A percentile compares a stretch with the other conserved stretches of the same genome.
Evolutionary conservation across 2,888 invertebrate species (phyloP).

Genomic region (Drosophila birchii): DNA sequence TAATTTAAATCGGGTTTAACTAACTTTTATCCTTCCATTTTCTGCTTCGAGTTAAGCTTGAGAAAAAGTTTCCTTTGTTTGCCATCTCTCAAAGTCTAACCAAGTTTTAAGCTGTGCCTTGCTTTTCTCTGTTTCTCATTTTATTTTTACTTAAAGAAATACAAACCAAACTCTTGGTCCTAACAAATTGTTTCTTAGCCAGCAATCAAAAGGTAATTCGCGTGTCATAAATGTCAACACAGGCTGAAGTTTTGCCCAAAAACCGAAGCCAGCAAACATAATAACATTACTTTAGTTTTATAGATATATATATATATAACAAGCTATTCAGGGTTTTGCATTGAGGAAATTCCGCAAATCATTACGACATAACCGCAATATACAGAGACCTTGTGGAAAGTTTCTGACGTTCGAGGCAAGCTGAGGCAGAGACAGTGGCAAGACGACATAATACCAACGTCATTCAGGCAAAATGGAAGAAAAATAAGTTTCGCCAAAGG

Average conservation of each 20-base stretch:
- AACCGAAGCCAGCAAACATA: slow-evolving; percentile 31
- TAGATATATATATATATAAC: slow-evolving; percentile 37
- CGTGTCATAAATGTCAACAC: slow-evolving; percentile 42
- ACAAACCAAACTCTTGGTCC: slow-evolving; percentile 8
- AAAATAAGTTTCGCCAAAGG: slow-evolving; percentile 38
- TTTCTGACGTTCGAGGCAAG: slow-evolving; percentile 43
- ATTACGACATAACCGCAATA: slow-evolving; percentile 63
- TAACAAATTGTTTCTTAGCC: slow-evolving; percentile 8
- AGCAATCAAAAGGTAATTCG: slow-evolving; percentile 36
- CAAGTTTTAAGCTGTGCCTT: slow-evolving; percentile 3
- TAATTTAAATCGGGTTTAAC: neutral
- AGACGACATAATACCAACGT: slow-evolving; percentile 27
- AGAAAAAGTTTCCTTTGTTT: slow-evolving; percentile 1
- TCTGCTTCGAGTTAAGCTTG: neutral
- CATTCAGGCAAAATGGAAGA: slow-evolving; percentile 27
- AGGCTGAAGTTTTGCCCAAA: slow-evolving; percentile 7
- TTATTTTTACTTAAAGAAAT: slow-evolving; percentile 4
- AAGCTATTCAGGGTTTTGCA: slow-evolving; percentile 36
- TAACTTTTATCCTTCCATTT: slow-evolving; percentile 1
- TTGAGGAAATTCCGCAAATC: slow-evolving; percentile 75
- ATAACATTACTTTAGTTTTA: slow-evolving; percentile 36
- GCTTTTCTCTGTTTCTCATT: slow-evolving; percentile 1
- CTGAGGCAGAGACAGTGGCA: slow-evolving; percentile 16
- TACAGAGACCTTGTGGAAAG: slow-evolving; percentile 54
- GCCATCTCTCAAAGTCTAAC: slow-evolving; percentile 1